Evolutionary conservation across 2,888 invertebrate species (phyloP).

Genomic region (Osedax fenrisi): DNA sequence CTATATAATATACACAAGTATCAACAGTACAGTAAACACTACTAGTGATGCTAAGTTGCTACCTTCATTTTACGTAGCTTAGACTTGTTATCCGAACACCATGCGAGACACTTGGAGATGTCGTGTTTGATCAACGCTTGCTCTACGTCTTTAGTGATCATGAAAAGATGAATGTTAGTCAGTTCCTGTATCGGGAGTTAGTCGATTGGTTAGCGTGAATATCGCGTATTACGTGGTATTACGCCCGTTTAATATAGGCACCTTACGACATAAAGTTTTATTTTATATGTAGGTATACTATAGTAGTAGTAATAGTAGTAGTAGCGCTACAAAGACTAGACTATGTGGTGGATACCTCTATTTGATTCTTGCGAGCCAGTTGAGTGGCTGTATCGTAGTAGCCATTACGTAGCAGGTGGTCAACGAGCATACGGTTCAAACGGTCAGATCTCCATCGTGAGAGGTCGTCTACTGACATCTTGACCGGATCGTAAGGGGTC

Average conservation of each 20-base stretch:
- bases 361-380: slow-evolving; percentile 64
- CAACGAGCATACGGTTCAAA: slow-evolving; percentile 86
- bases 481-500: slow-evolving; percentile 59
- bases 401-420: slow-evolving; percentile 83
- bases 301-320: too few species aligned
- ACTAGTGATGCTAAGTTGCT: slow-evolving; percentile 18
- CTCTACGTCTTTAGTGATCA: slow-evolving; percentile 60
- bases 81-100: slow-evolving; percentile 93
- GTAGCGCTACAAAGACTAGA: too few species aligned
- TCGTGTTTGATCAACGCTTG: slow-evolving; percentile 68
- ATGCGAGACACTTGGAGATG: slow-evolving; percentile 74
- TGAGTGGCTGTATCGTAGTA: slow-evolving; percentile 85
- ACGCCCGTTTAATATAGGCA: too few species aligned
- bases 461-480: slow-evolving; percentile 26
- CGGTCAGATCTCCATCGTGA: slow-evolving; percentile 70
- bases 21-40: too few species aligned
- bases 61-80: slow-evolving; percentile 76
- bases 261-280: too few species aligned
- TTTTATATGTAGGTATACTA: too few species aligned
- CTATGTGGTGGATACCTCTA: slow-evolving; percentile 44
- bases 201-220: too few species aligned
- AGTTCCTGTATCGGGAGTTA: slow-evolving; percentile 57
- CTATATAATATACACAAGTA: too few species aligned
- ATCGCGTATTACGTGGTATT: too few species aligned
- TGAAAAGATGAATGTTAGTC: slow-evolving; percentile 68